phyloP scores from a whole-genome alignment of 2,888 invertebrate genomes.

The Thera obeliscata region DNA sequence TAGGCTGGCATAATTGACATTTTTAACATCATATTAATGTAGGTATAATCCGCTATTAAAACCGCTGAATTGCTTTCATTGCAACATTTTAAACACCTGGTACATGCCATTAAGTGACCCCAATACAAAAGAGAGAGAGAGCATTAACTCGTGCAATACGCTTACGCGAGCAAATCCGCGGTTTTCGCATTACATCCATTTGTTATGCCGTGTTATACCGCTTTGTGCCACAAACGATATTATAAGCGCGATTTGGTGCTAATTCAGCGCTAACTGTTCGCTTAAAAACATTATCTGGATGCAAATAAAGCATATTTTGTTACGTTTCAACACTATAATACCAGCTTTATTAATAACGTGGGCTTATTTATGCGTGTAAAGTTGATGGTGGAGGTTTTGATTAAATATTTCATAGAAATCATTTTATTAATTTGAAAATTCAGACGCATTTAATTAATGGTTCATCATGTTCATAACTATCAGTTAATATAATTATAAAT shows the following conservation, averaged over 20 bases:
- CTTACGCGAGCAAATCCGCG: slow-evolving; percentile 55
- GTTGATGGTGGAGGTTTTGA: slow-evolving; percentile 1
- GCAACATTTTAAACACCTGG: slow-evolving; percentile 27
- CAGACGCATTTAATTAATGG: too few species aligned
- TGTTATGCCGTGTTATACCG: slow-evolving; percentile 38
- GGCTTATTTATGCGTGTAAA: slow-evolving; percentile 16
- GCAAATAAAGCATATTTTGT: slow-evolving; percentile 31
- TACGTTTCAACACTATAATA: slow-evolving; percentile 17
- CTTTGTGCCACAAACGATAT: slow-evolving; percentile 54
- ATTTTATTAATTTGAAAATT: too few species aligned
- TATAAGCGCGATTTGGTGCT: slow-evolving; percentile 52
- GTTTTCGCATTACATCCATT: slow-evolving; percentile 61
- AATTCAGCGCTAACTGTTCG: slow-evolving; percentile 46
- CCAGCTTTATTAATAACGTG: slow-evolving; percentile 16
- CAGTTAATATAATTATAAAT: too few species aligned
- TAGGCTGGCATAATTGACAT: neutral
- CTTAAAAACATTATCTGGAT: slow-evolving; percentile 37
- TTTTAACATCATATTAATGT: slow-evolving; percentile 18
- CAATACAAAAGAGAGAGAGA: slow-evolving; percentile 45
- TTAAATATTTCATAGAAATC: neutral
- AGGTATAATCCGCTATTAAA: slow-evolving; percentile 19
- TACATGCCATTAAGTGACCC: slow-evolving; percentile 28
- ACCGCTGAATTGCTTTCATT: slow-evolving; percentile 20
- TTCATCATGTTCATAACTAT: too few species aligned
- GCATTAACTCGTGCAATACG: slow-evolving; percentile 56